These are phyloP conservation scores for Rhabdomys pumilio DNA, from an alignment of 2,797 vertebrate species.

Conservation along the genomic window DNA sequence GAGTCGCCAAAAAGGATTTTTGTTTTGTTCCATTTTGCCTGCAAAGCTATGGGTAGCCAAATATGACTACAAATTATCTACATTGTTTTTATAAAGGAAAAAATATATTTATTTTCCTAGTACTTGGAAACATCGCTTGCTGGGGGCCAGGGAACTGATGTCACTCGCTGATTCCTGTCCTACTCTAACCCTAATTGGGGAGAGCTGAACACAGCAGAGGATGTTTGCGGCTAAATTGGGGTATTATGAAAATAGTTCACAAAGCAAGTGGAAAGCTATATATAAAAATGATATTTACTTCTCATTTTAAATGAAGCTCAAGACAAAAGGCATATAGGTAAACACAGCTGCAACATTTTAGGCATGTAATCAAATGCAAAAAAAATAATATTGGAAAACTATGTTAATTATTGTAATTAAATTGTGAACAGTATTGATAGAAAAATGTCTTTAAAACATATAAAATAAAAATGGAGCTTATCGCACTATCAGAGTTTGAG, in stretches of 20 bases:
- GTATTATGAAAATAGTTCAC: constrained; percentile 90
- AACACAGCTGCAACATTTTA: constrained; percentile 93
- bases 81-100: constrained; percentile 86
- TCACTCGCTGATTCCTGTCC: constrained; percentile 86
- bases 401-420: constrained; percentile 93
- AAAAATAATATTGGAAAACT: constrained; percentile 92
- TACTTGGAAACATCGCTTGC: constrained; percentile 85
- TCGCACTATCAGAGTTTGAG: constrained; percentile 67
- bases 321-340: constrained; percentile 92
- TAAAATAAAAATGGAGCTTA: constrained; percentile 87
- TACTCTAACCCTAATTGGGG: constrained; percentile 85
- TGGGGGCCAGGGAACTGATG: constrained; percentile 81
- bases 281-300: constrained; percentile 91
- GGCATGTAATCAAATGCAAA: constrained; percentile 91
- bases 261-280: constrained; percentile 92
- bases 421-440: constrained; percentile 91
- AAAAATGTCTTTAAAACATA: constrained; percentile 90
- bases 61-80: constrained; percentile 85
- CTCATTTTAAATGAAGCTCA: constrained; percentile 89
- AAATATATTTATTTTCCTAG: constrained; percentile 85
- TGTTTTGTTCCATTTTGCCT: constrained; percentile 82
- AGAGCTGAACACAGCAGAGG: constrained; percentile 83
- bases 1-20: constrained; percentile 77
- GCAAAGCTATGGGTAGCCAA: constrained; percentile 79
- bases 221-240: constrained; percentile 88